Evolutionary conservation across 2,113 vertebrate species (phyloP).

Genomic region (Mungos mungo): DNA sequence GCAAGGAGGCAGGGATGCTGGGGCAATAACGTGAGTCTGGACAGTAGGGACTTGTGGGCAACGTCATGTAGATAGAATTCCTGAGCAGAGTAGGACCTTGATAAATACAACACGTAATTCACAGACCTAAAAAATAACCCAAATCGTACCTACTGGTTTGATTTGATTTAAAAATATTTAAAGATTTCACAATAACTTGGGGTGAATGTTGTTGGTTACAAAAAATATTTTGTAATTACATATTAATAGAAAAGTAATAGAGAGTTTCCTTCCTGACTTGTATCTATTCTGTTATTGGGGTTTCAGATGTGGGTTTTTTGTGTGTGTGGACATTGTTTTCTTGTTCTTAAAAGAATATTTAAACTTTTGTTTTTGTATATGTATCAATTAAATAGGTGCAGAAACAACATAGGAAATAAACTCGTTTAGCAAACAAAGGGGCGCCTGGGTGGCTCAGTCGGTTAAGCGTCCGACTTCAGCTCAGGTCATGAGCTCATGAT

Average conservation of each 20-base stretch:
- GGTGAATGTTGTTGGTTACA: neutral
- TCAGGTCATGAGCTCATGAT: too few relatives aligned
- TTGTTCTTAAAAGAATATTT: neutral
- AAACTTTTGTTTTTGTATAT: neutral
- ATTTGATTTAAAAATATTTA: neutral
- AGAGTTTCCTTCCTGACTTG: neutral
- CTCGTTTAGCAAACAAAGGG: neutral
- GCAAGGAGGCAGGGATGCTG: neutral
- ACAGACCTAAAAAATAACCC: neutral
- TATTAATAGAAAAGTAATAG: neutral
- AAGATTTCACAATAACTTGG: neutral
- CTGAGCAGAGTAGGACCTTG: neutral
- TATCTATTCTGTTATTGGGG: neutral
- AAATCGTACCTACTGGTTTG: neutral
- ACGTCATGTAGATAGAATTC: accelerated
- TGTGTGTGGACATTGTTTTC: neutral
- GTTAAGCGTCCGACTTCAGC: too few relatives aligned
- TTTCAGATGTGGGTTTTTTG: neutral
- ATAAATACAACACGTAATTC: neutral
- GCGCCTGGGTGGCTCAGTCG: too few relatives aligned
- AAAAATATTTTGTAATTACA: neutral
- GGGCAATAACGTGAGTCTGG: too few relatives aligned
- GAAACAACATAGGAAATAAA: neutral
- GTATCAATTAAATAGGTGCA: neutral
- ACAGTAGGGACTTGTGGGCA: too few relatives aligned